Conservation (phyloP, 92 coral and sea anemone genomes). For the Phenganax stokvisi region DNA sequence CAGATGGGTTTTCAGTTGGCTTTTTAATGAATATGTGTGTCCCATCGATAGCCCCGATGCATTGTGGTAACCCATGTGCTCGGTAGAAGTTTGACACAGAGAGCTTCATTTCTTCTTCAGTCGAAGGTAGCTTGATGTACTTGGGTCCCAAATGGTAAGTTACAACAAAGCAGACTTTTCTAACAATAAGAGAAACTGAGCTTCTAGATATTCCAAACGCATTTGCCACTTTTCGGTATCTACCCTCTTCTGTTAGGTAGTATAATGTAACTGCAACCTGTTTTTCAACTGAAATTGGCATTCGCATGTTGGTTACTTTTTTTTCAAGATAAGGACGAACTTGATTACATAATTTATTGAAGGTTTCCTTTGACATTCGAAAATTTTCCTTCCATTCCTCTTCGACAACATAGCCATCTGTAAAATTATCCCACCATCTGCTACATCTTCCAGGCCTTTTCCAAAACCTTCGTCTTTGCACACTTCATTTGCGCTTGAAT, state of each 20-base stretch:
- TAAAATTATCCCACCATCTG: constrained; percentile 15
- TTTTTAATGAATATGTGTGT: constrained; percentile 6
- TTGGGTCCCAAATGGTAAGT: constrained; percentile 1
- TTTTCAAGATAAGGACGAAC: constrained; percentile 27
- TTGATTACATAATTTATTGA: constrained; percentile 34
- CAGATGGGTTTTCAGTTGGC: constrained; percentile 39
- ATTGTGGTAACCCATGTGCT: constrained; percentile 34
- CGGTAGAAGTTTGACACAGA: constrained; percentile 16
- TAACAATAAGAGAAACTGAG: neutral
- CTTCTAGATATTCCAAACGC: constrained; percentile 49
- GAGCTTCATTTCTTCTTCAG: constrained; percentile 7
- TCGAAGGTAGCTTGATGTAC: constrained; percentile 23
- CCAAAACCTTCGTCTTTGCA: constrained; percentile 19
- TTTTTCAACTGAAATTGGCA: constrained; percentile 46
- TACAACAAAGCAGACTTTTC: neutral
- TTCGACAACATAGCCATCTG: constrained; percentile 18
- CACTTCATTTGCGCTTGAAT: no score
- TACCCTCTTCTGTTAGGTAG: constrained; percentile 53
- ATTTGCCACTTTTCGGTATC: constrained; percentile 47
- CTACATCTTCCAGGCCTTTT: constrained; percentile 50
- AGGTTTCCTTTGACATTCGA: constrained; percentile 34
- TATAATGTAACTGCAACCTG: constrained; percentile 47
- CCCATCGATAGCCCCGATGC: neutral
- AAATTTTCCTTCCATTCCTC: constrained; percentile 41
- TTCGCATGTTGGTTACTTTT: constrained; percentile 43